These are phyloP conservation scores for Hemichromis elongatus DNA, from an alignment of 2,113 vertebrate species.

Conservation along the genomic window DNA sequence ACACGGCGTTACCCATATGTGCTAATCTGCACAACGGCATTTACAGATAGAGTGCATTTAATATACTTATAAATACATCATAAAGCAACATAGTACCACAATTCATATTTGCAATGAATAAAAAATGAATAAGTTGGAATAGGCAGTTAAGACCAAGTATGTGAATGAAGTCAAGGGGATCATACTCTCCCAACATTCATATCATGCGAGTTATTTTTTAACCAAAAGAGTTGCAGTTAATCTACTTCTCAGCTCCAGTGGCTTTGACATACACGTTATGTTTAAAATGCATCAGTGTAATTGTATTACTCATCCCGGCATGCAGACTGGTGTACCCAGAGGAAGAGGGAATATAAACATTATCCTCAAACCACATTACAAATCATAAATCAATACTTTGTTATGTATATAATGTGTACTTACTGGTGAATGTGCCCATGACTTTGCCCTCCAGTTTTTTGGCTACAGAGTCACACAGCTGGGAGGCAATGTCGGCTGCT, in stretches of 20 bases:
- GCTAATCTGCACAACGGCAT: neutral
- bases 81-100: neutral
- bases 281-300: neutral
- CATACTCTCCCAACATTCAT: neutral
- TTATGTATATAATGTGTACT: slow-evolving; percentile 60
- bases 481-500: slow-evolving; percentile 89
- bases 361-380: neutral
- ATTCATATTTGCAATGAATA: neutral
- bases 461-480: slow-evolving; percentile 94
- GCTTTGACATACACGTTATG: neutral
- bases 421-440: slow-evolving; percentile 98
- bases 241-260: neutral
- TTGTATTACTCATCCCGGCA: neutral
- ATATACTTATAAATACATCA: neutral
- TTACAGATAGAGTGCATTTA: neutral
- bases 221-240: neutral
- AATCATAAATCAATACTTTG: neutral
- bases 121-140: neutral
- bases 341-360: neutral
- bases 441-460: slow-evolving; percentile 98
- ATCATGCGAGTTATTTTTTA: neutral
- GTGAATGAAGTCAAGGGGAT: neutral
- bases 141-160: neutral
- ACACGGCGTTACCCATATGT: neutral
- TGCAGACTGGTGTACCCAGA: neutral